These are phyloP conservation scores for Anas acuta DNA, from an alignment of 2,797 vertebrate species.

Conservation along the genomic window DNA sequence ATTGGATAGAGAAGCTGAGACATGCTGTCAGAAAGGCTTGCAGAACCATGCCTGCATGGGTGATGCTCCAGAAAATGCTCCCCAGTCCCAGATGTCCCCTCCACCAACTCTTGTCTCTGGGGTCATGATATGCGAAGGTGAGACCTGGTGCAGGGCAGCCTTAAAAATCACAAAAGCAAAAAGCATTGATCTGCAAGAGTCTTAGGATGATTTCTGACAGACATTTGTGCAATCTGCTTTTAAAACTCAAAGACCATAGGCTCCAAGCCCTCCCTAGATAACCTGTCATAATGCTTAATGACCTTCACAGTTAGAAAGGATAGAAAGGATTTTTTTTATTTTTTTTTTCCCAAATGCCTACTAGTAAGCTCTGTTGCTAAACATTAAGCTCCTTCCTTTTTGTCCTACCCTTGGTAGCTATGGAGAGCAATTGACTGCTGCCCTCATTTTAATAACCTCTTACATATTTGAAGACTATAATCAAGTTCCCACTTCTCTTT, in stretches of 20 bases:
- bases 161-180: not conserved
- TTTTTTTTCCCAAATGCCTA: not conserved
- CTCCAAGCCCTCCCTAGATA: not conserved
- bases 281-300: not conserved
- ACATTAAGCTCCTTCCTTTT: not conserved
- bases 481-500: not conserved
- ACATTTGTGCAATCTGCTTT: not conserved
- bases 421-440: not conserved
- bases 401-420: not conserved
- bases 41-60: not conserved
- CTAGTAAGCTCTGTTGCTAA: not conserved
- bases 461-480: not conserved
- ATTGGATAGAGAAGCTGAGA: not conserved
- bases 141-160: not conserved
- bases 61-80: not conserved
- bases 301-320: not conserved
- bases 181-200: not conserved
- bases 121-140: not conserved
- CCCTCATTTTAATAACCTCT: not conserved
- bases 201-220: not conserved
- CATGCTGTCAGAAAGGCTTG: not conserved
- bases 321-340: fast-evolving
- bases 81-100: not conserved
- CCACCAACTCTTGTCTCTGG: not conserved
- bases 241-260: not conserved